Base-by-base conservation (phyloP, 2,888 invertebrate species). In the Agapostemon virescens region DNA sequence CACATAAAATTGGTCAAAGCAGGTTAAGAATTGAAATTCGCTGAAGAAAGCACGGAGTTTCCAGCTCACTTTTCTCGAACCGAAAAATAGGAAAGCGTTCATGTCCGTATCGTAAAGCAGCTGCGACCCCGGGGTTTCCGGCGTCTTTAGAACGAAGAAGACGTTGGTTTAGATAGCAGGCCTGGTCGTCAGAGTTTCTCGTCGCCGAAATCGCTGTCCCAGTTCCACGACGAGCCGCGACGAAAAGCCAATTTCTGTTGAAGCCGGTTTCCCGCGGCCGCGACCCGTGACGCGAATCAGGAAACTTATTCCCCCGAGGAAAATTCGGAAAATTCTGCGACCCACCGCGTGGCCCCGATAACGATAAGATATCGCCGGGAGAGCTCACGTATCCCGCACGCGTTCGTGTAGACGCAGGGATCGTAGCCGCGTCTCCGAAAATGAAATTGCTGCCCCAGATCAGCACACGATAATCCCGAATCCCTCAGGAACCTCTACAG, bases 161-260 rank as follows among this genome's bases (percentile, higher is more conserved):
- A 55, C 26, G 7, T 4, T 13, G 40, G 0, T n/a, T n/a, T 23
- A 13, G 26, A 6, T 13, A 55, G 52, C 15, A 55, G 52, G 52
- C 52, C 23, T 49, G n/a, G 49, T 45, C 45, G 45, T 6, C 45
- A 20, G 49, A n/a, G 49, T 49, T 49, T n/a, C 49, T 49, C 49
- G 49, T n/a, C 9, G n/a, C 38, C 58, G 52, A 76, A 79, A 67
- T 69, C 64, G 73, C 23, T 73, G 81, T 33, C 52, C 81, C 76
- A 80, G 61, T 80, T 81, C 38, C n/a, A 49, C 13, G 55, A 15
- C n/a, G 58, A 6, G 66, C 5, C 26, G 30, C 36, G 49, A 42
- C 20, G 69, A n/a, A 30, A 69, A 55, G 64, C 70, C 63, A 79
- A 74, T 74, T 67, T 63, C 79, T 49, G 26, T n/a, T 38, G 23